Conservation (phyloP, 2,113 vertebrate genomes). For the Glaucidium brasilianum region DNA sequence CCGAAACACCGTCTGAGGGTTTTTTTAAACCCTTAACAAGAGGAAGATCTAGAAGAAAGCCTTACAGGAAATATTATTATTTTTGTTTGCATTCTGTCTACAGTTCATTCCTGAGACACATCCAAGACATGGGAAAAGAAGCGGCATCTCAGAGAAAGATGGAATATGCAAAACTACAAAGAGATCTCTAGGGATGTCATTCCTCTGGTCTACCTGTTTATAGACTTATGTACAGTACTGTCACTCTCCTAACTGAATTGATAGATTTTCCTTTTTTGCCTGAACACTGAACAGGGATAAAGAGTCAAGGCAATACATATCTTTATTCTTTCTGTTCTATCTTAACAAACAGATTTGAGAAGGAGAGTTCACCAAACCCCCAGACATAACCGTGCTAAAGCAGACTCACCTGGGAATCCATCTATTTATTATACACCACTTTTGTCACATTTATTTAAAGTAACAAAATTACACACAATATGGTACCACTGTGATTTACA, state of each 20-base stretch:
- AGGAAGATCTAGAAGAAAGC: not conserved
- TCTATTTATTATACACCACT: not conserved
- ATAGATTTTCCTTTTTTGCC: not conserved
- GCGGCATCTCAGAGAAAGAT: not conserved
- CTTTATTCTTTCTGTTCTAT: not conserved
- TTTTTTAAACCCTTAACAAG: not conserved
- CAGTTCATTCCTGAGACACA: not conserved
- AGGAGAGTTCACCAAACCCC: not conserved
- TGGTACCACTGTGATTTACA: not conserved
- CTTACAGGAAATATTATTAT: not conserved
- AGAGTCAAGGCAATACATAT: not conserved
- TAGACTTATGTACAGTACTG: not conserved
- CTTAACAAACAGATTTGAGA: not conserved
- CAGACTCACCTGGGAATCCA: not conserved
- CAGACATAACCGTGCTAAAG: not conserved
- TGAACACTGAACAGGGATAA: not conserved
- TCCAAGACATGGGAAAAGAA: not conserved
- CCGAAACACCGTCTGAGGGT: not conserved
- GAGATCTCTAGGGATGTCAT: not conserved
- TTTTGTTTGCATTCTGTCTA: not conserved
- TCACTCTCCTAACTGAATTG: not conserved
- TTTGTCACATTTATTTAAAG: conserved; percentile 2
- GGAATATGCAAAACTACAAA: not conserved
- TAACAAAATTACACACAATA: not conserved
- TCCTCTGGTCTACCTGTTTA: conserved; percentile 17